Evolutionary conservation across 1,140 invertebrate genomes (phyloP).

Genomic region (Wiebesia pumilae): DNA sequence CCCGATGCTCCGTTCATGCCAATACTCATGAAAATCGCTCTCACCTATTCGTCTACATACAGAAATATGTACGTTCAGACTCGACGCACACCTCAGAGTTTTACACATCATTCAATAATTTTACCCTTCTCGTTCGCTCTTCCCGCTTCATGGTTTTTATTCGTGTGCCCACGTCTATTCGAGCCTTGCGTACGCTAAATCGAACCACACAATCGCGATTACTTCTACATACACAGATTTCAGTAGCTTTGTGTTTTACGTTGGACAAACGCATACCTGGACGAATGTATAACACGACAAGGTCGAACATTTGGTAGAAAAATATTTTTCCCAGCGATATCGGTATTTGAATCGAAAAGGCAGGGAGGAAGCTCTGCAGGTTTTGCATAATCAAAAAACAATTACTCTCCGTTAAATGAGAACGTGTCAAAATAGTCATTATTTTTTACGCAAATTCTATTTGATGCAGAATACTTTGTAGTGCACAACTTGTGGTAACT

Average conservation of each 20-base stretch:
- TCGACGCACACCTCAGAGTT: neutral
- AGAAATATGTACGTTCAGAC: neutral
- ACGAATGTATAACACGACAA: neutral
- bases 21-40: slow-evolving; percentile 31
- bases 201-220: slow-evolving; percentile 33
- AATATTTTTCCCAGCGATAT: neutral
- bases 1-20: slow-evolving; percentile 4
- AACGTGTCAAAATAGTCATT: no score
- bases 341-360: neutral
- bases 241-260: neutral
- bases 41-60: neutral
- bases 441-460: no score
- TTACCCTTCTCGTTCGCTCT: slow-evolving; percentile 1
- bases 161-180: neutral
- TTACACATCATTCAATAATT: slow-evolving; percentile 50
- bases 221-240: neutral
- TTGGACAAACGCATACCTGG: neutral
- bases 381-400: neutral
- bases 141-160: slow-evolving; percentile 32
- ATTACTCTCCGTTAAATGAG: neutral
- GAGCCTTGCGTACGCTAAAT: slow-evolving; percentile 10
- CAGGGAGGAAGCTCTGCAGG: no score
- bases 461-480: no score
- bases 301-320: neutral
- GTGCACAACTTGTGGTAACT: no score